Conservation (phyloP, 1,140 invertebrate genomes). For the Anagrus nilaparvatae region DNA sequence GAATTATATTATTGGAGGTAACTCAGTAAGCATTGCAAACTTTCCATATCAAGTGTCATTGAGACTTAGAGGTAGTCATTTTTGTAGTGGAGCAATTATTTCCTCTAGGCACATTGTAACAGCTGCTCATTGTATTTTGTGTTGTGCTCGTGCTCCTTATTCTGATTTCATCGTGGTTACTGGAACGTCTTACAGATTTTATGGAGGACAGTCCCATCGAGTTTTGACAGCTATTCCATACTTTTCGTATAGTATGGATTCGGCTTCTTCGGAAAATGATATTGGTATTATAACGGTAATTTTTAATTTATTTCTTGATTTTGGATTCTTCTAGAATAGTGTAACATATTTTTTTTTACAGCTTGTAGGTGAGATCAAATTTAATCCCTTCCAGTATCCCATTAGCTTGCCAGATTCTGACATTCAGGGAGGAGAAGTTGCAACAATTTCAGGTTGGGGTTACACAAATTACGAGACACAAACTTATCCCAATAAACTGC, state of each 20-base stretch:
- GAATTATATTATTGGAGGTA: too few species aligned
- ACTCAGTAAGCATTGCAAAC: too few species aligned
- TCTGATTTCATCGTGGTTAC: too few species aligned
- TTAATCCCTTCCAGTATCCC: not conserved
- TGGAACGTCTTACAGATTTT: too few species aligned
- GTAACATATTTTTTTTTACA: not conserved
- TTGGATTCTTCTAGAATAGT: too few species aligned
- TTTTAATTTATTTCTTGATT: too few species aligned
- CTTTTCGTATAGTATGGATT: too few species aligned
- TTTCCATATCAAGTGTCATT: slow-evolving; percentile 41
- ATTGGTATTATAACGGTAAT: too few species aligned
- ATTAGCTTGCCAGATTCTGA: not conserved
- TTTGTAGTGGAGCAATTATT: slow-evolving; percentile 46
- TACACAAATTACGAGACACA: not conserved
- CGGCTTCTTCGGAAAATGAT: too few species aligned
- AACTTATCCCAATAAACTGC: not conserved
- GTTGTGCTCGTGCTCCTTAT: too few species aligned
- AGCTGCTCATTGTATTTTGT: slow-evolving; percentile 41
- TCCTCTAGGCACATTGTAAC: slow-evolving; percentile 41
- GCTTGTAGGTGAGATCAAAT: not conserved
- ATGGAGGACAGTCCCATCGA: too few species aligned
- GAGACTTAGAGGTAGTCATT: slow-evolving; percentile 31
- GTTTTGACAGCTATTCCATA: too few species aligned
- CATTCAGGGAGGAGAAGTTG: not conserved
- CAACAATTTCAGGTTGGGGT: not conserved